Evolutionary conservation across 2,888 invertebrate species (phyloP).

Genomic region (Synergus laeviventris): DNA sequence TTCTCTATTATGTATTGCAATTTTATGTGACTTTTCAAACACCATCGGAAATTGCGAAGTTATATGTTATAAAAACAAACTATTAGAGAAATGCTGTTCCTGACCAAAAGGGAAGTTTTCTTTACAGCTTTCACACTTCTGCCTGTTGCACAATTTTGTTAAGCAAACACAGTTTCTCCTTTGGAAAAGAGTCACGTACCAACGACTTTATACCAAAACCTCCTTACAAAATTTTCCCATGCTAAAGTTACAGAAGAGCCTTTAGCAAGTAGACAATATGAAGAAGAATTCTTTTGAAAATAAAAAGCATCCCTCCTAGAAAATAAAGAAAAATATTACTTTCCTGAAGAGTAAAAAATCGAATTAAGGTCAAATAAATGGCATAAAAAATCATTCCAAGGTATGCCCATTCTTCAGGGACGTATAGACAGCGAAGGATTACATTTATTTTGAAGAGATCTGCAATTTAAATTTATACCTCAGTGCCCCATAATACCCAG

Average conservation of each 20-base stretch:
- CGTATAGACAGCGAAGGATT: background rate
- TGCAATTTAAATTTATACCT: conserved; percentile 27
- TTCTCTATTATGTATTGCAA: no score
- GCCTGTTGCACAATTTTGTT: background rate
- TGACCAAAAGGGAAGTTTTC: background rate
- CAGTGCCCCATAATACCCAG: conserved; percentile 9
- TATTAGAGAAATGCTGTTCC: background rate
- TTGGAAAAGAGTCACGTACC: background rate
- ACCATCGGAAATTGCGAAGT: background rate
- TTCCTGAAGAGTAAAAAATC: background rate
- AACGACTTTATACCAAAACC: background rate
- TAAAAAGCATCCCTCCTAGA: background rate
- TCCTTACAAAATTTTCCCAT: background rate
- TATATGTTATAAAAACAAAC: background rate
- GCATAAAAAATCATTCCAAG: background rate
- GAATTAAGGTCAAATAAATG: background rate
- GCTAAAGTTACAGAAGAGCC: background rate
- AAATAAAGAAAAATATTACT: background rate
- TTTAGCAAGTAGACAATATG: background rate
- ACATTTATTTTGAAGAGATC: conserved; percentile 18
- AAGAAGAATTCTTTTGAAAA: background rate
- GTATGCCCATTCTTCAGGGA: background rate
- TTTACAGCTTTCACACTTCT: background rate
- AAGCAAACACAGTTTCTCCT: background rate
- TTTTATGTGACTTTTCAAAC: background rate